phyloP scores from a whole-genome alignment of 2,113 vertebrate genomes.

The Tapirus terrestris region DNA sequence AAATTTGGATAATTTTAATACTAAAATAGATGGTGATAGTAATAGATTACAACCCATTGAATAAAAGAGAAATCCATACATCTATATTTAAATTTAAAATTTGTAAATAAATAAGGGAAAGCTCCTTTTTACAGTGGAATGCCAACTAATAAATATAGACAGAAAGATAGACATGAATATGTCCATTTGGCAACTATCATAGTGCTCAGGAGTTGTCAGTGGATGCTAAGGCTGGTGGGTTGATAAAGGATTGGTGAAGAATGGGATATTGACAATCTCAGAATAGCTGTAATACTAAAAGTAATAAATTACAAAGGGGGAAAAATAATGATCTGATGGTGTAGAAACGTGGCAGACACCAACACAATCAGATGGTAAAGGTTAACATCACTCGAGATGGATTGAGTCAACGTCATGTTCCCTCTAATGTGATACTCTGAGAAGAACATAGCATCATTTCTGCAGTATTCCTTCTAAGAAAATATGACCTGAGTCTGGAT shows the following conservation, averaged over 20 bases:
- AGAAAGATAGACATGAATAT: not conserved
- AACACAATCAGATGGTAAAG: not conserved
- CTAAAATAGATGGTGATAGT: not conserved
- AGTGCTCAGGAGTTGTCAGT: not conserved
- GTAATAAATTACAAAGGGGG: not conserved
- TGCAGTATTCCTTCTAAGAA: not conserved
- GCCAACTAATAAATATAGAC: not conserved
- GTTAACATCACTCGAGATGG: not conserved
- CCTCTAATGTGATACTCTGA: not conserved
- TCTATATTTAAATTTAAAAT: not conserved
- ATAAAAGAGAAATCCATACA: not conserved
- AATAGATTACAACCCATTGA: not conserved
- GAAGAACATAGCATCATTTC: not conserved
- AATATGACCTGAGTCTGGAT: not conserved
- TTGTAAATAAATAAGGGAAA: not conserved
- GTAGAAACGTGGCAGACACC: not conserved
- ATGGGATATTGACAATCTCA: not conserved
- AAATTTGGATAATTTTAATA: not conserved
- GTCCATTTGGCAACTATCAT: not conserved
- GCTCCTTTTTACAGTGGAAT: not conserved
- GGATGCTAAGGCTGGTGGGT: not conserved
- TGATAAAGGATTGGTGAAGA: not conserved
- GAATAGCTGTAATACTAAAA: not conserved
- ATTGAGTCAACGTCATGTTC: not conserved
- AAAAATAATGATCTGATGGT: not conserved